phyloP scores from a whole-genome alignment of 2,113 vertebrate genomes.

The Rhegmatorhina hoffmannsi region DNA sequence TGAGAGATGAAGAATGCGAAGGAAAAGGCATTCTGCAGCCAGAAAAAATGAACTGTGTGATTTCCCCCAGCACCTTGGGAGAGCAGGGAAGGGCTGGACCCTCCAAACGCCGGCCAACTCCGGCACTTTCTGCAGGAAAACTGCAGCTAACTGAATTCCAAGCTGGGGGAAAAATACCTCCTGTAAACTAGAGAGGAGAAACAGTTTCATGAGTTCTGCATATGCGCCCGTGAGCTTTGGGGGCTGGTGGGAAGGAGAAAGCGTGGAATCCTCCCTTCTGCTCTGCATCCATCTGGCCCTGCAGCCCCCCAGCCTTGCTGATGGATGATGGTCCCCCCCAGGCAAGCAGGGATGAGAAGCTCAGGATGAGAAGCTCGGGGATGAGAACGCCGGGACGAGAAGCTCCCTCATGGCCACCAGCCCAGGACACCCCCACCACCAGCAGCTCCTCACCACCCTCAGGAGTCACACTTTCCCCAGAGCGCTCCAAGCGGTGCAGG shows the following conservation, averaged over 20 bases:
- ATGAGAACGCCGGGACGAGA: background rate
- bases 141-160: slow-evolving; percentile 57
- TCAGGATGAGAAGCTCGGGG: background rate
- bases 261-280: background rate
- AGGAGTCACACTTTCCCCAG: background rate
- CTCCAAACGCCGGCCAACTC: background rate
- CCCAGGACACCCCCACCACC: no score
- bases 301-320: background rate
- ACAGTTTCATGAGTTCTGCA: background rate
- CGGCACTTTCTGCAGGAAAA: slow-evolving; percentile 31
- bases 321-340: background rate
- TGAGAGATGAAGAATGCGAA: slow-evolving; percentile 64
- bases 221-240: background rate
- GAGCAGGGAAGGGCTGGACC: slow-evolving; percentile 10
- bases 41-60: slow-evolving; percentile 69
- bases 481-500: fast-evolving
- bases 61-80: slow-evolving; percentile 55
- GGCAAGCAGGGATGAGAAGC: background rate
- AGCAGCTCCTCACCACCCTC: background rate
- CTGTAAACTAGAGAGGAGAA: background rate
- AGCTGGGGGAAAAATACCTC: background rate
- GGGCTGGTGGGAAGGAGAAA: background rate
- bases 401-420: background rate
- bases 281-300: background rate
- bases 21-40: slow-evolving; percentile 67